Evolutionary conservation across 2,888 invertebrate species (phyloP).

Genomic region (Brachylomia viminalis): DNA sequence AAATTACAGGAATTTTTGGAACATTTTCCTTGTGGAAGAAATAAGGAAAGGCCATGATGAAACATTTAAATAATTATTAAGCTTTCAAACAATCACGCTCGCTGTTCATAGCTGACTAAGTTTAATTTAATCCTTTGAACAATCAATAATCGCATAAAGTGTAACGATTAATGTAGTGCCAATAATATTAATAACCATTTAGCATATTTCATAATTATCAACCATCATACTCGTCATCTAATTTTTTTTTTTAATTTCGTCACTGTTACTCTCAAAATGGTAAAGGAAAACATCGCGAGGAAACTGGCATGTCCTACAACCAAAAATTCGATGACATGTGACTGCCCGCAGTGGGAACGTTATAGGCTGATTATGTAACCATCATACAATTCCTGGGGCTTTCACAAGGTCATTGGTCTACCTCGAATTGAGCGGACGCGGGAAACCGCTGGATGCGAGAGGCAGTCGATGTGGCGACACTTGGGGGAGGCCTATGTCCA

Average conservation of each 20-base stretch:
- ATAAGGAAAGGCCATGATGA: background rate
- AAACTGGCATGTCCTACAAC: too few relatives aligned
- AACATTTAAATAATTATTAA: background rate
- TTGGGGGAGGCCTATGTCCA: background rate
- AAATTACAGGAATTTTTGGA: slow-evolving; percentile 1
- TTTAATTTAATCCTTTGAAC: background rate
- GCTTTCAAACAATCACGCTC: background rate
- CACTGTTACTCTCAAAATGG: too few relatives aligned
- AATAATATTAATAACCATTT: slow-evolving; percentile 7
- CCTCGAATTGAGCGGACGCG: background rate
- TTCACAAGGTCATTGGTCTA: background rate
- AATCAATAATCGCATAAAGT: background rate
- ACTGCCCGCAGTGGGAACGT: too few relatives aligned
- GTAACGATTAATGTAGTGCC: background rate
- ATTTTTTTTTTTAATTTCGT: too few relatives aligned
- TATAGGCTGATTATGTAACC: too few relatives aligned
- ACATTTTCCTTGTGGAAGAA: slow-evolving; percentile 4
- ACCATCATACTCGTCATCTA: background rate
- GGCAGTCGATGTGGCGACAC: background rate
- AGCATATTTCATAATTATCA: background rate
- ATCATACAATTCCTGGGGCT: background rate
- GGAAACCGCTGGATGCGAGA: background rate
- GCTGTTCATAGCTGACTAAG: too few relatives aligned
- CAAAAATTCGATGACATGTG: too few relatives aligned
- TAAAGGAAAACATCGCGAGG: too few relatives aligned